Evolutionary conservation across 2,113 vertebrate genomes (phyloP), one percentile per base, ranked within the genome.

Genomic region (Psammodynastes pulverulentus): DNA sequence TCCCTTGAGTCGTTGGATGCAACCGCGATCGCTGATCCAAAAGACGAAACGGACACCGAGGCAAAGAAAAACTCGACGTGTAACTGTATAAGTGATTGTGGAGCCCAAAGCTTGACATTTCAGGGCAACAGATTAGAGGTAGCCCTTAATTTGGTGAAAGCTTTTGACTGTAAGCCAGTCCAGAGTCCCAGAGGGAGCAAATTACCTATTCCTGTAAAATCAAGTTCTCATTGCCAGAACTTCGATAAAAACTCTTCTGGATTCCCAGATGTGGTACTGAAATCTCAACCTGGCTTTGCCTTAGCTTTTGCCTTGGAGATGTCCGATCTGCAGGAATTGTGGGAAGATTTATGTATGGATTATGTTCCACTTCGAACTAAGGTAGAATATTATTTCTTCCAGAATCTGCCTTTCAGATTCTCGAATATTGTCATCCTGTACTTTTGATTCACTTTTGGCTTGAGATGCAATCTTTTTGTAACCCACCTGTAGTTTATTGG

Each of bases 1-100:
- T 99, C 98, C 0, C 96, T 97, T 0, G 99, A 99, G 51, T 99
- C 98, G 12, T 96, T 99, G 90, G 98, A 98, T 92, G 97, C 97
- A 0, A 95, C 98, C 0, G 97, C 97, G 88, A 98, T 98, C 19
- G 72, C 97, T 0, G 96, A 95, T 17, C 95, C 95, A 56, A 97
- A 97, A 54, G 93, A 96, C 93, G 98, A 98, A 46, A 58, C 93
- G 0, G 94, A 95, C 26, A 96, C 95, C 43, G 94, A 90, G 0
- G 23, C 46, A 1, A 96, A 96, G 45, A 98, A 98, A 3, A 97
- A 97, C 72, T 91, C 72, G 62, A 12, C 5, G 26, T 46, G 24
- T 29, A 97, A 97, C 91, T 98, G 96, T 10, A 98, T 98, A 0
- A 97, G 96, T 46, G 21, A 45, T 45, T 23, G 1, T 15, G 88